These are phyloP conservation scores for Microctenopoma lineatum DNA, from an alignment of 2,797 vertebrate species.

Conservation along the genomic window DNA sequence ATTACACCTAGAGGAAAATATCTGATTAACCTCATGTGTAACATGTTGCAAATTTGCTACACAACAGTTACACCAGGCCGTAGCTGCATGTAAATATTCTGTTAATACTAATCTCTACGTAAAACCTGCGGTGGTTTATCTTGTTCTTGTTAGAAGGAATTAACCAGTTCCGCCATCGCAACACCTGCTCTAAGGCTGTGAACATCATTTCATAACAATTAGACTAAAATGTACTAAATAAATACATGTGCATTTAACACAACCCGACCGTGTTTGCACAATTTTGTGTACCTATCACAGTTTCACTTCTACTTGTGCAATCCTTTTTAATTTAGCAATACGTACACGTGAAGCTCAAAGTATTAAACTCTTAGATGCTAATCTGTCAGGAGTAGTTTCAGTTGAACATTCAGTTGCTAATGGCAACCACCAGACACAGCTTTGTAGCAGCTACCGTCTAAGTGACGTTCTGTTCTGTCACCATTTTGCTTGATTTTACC, in stretches of 20 bases:
- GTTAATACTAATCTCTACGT: background rate
- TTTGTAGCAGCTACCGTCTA: background rate
- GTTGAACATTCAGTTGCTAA: constrained; percentile 1
- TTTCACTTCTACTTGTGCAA: too few species aligned
- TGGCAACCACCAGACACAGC: constrained; percentile 8
- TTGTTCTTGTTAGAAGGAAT: background rate
- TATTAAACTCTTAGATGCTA: background rate
- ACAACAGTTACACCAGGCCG: background rate
- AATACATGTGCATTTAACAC: too few species aligned
- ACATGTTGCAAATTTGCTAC: background rate
- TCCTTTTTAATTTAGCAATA: background rate
- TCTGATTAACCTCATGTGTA: background rate
- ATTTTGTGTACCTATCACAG: too few species aligned
- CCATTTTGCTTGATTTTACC: too few species aligned
- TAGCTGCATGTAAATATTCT: background rate
- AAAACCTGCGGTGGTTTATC: too few species aligned
- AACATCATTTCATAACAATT: background rate
- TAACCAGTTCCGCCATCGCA: too few species aligned
- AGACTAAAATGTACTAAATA: too few species aligned
- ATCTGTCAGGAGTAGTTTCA: constrained; percentile 1
- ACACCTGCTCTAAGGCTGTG: too few species aligned
- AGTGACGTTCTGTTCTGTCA: too few species aligned
- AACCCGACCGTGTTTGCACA: too few species aligned
- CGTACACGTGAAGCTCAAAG: too few species aligned
- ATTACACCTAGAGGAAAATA: background rate